Evolutionary conservation across 2,797 vertebrate genomes (phyloP).

Genomic region (Cynodonichthys magdalenae): DNA sequence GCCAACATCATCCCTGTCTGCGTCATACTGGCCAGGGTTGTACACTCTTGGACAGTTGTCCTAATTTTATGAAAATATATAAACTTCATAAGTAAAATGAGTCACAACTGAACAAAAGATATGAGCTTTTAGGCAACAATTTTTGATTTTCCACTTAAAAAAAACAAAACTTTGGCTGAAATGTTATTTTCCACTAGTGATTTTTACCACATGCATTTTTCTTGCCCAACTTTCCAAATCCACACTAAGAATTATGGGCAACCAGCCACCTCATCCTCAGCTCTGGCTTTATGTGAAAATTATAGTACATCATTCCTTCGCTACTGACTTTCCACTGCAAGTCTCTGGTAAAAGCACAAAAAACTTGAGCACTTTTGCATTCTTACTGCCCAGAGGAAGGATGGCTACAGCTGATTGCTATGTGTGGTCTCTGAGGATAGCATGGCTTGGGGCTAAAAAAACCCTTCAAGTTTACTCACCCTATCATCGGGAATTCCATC

Average conservation of each 20-base stretch:
- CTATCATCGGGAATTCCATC: constrained; percentile 94
- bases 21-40: constrained; percentile 96
- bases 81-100: constrained; percentile 26
- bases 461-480: constrained; percentile 81
- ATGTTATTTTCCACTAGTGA: constrained; percentile 62
- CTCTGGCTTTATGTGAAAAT: constrained; percentile 50
- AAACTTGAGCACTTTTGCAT: constrained; percentile 46
- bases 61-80: constrained; percentile 73
- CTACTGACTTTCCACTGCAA: constrained; percentile 59
- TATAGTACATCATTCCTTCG: constrained; percentile 51
- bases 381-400: constrained; percentile 61
- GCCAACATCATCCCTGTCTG: constrained; percentile 94
- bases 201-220: constrained; percentile 66
- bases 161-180: constrained; percentile 27
- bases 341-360: constrained; percentile 45
- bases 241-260: constrained; percentile 67
- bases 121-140: constrained; percentile 28
- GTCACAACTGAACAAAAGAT: constrained; percentile 12
- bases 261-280: constrained; percentile 50
- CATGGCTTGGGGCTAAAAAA: constrained; percentile 42
- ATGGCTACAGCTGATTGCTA: constrained; percentile 66
- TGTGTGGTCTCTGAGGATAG: constrained; percentile 60
- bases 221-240: constrained; percentile 63
- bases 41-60: constrained; percentile 96
- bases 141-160: constrained; percentile 4